These are phyloP conservation scores for Lytechinus pictus DNA, from an alignment of 35 echinoderm and acorn worm species.

Conservation along the genomic window DNA sequence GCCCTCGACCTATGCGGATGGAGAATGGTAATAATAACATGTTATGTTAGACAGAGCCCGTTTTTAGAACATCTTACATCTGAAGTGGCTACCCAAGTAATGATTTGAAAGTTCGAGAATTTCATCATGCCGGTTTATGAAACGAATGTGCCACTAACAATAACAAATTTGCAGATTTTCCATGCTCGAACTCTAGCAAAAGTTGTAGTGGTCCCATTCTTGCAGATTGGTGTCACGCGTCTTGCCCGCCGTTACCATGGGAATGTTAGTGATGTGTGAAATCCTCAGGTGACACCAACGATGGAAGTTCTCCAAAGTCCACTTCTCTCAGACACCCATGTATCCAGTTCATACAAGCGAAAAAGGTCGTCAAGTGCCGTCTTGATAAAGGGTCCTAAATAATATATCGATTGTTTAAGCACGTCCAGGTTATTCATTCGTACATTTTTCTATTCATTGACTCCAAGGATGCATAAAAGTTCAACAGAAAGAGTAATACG, in stretches of 20 bases:
- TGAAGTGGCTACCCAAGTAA: too few relatives aligned
- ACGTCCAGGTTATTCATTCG: not conserved
- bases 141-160: not conserved
- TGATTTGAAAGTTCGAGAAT: too few relatives aligned
- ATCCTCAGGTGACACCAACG: not conserved
- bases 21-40: too few relatives aligned
- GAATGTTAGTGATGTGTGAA: not conserved
- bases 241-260: not conserved
- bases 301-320: not conserved
- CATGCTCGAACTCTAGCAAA: not conserved
- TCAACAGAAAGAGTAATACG: not conserved
- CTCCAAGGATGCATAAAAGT: not conserved
- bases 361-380: not conserved
- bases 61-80: too few relatives aligned
- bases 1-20: too few relatives aligned
- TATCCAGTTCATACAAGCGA: not conserved
- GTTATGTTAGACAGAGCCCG: too few relatives aligned
- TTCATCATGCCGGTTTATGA: not conserved
- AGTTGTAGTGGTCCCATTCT: not conserved
- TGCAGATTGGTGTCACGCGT: not conserved
- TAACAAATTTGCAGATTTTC: not conserved
- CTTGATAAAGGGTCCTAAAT: not conserved
- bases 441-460: not conserved
- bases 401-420: not conserved
- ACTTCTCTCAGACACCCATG: not conserved